Evolutionary conservation across 2,113 vertebrate species (phyloP), one percentile per base, ranked within the genome.

Genomic region (Paratilapia polleni): DNA sequence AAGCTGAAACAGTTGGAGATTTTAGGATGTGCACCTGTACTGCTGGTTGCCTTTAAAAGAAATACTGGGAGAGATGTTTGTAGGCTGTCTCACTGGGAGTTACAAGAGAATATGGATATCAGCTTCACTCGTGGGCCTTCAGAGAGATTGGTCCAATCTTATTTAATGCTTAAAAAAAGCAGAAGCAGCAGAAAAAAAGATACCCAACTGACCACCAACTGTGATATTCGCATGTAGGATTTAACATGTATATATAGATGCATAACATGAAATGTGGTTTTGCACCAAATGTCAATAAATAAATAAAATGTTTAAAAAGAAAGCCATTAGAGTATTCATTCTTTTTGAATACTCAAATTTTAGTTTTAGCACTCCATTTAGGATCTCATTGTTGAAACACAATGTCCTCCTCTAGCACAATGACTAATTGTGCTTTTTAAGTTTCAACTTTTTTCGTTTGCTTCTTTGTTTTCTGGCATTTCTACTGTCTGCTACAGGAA

Each of bases 341-440:
- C 47, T 31, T 54, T 20, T 11, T 73, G 47, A 54, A 73, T 0
- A 73, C 1, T 54, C 26, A 73, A 73, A 73, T 31, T n/a, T 47
- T 26, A 20, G 43, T 52, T 52, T 52, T 14, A 20, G 12, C 62
- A 38, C 36, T 41, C 34, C 11, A 64, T 62, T 36, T 62, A 62
- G 60, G 1, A 10, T 62, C 64, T 68, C 47, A 34, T 54, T 10
- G n/a, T 34, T 54, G 47, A 34, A 73, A 73, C 31, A 2, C 52
- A 73, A 73, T 34, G 68, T 7, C 31, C 31, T 73, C 11, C 11
- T 52, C 26, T 14, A 31, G 17, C 26, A 68, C 64, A 73, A 73
- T 31, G 68, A 73, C 6, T 73, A 73, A 73, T 73, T 73, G 47
- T 73, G 47, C 26, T 68, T 82, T 81, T 78, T 58, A 73, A 62